These are phyloP conservation scores for Folsomia manolachei DNA, from an alignment of 2,888 invertebrate species.

Conservation along the genomic window DNA sequence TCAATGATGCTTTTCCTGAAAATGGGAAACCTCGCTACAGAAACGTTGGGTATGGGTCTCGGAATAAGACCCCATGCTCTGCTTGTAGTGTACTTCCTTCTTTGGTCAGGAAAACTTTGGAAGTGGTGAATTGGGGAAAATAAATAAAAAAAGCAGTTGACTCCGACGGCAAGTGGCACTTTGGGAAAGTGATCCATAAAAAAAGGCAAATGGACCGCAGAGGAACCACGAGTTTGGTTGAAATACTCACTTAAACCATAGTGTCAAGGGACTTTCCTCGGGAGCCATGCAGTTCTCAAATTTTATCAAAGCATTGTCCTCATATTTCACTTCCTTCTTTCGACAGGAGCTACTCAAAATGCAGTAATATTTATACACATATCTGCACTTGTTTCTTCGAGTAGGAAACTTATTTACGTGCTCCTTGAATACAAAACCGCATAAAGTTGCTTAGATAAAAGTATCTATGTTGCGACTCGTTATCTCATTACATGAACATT, in stretches of 20 bases:
- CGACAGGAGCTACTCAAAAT: constrained; percentile 5
- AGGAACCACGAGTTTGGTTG: constrained; percentile 15
- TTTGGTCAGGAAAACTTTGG: constrained; percentile 11
- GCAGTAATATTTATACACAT: background rate
- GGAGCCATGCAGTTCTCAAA: constrained; percentile 19
- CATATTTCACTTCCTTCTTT: constrained; percentile 17
- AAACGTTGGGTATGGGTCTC: too few species aligned
- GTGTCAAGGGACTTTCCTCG: constrained; percentile 8
- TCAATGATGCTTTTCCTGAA: constrained; percentile 37
- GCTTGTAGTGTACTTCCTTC: too few species aligned
- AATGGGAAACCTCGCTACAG: constrained; percentile 27
- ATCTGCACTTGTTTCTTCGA: background rate
- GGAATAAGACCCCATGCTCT: too few species aligned
- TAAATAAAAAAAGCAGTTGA: constrained; percentile 45
- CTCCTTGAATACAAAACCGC: too few species aligned
- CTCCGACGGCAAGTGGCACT: constrained; percentile 45
- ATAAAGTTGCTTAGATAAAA: too few species aligned
- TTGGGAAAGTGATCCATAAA: constrained; percentile 47
- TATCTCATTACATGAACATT: too few species aligned
- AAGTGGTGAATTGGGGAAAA: constrained; percentile 31
- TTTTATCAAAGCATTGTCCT: constrained; percentile 16
- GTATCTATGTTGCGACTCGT: too few species aligned
- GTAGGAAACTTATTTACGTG: too few species aligned
- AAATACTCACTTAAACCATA: constrained; percentile 16
- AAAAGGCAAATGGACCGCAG: constrained; percentile 36